Evolutionary conservation across 2,113 vertebrate genomes (phyloP), one percentile per base, ranked within the genome.

Genomic region (Malaclemys terrapin): DNA sequence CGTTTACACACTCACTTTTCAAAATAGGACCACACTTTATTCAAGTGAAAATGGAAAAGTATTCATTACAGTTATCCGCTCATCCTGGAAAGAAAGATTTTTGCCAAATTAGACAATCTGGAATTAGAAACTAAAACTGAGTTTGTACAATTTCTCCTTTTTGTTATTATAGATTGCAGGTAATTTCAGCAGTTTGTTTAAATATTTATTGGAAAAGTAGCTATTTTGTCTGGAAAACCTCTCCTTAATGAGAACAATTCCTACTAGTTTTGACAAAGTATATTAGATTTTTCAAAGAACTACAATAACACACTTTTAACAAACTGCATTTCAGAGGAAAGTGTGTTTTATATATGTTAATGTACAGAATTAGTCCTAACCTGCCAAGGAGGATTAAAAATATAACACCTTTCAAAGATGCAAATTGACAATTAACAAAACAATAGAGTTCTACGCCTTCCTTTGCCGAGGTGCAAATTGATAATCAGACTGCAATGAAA

Each of bases 341-440:
- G 89, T 5, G 2, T 56, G 45, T 78, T 87, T 88, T 95, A 97
- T 98, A 89, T 97, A 98, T 96, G 95, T 96, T 97, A 98, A 97
- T 91, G 83, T 98, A 97, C 96, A 97, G 98, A 98, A 98, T 98
- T 98, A 98, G 98, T 98, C 97, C 96, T 97, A 98, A 98, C 98
- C 97, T 98, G 98, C 96, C 97, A 93, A 96, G 89, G 97, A 97
- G 97, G 94, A 97, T 95, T 96, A 96, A 96, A 98, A 95, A 94
- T 95, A 88, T 98, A 98, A 98, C 98, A 98, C 98, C 98, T 98
- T 98, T 98, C 94, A 93, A 96, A 98, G 98, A 98, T 98, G 98
- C 93, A 98, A 98, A 98, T 98, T 98, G 97, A 98, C 97, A 98
- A 98, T 98, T 98, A 98, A 96, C 97, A 97, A 98, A 98, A 98